Evolutionary conservation across 2,797 vertebrate genomes (phyloP), one percentile per base, ranked within the genome.

Genomic region (Spea hammondii): DNA sequence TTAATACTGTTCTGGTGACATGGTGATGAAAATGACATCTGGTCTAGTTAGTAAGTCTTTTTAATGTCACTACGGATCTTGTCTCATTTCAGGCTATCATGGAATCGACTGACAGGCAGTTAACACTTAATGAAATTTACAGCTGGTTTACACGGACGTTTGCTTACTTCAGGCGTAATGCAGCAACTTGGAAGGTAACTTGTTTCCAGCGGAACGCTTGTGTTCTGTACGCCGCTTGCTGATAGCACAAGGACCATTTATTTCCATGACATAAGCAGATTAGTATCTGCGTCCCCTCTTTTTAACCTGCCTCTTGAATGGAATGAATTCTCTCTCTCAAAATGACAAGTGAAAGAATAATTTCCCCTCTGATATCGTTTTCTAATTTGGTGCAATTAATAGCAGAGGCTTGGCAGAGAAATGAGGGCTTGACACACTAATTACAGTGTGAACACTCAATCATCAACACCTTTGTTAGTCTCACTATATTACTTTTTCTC

Each of bases 41-140:
- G 85, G 91, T 83, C 92, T 93, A 90, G 92, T 94, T 94, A 95
- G 94, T 93, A 95, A 96, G 94, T 91, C 88, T 92, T 92, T 94
- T 94, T 94, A 93, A 92, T 95, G 95, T 94, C 94, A 93, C 87
- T 88, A 84, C 88, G 88, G 87, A 89, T 93, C 91, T 91, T 91
- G 89, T 97, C 94, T 97, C 93, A 93, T 98, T 94, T 89, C 95
- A 99, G 97, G 96, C 96, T 91, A 98, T 99, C 94, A 95, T 99
- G 96, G 97, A 99, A 93, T 96, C 97, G 79, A 89, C 90, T 88
- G 97, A 99, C 95, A 98, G 96, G 95, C 97, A 99, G 96, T 94
- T 99, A 95, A 99, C 97, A 85, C 96, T 99, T 92, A 99, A 99
- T 92, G 97, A 99, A 96, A 99, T 99, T 94, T 99, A 99, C 95